These are phyloP conservation scores for Gandaritis pyraliata DNA, from an alignment of 2,888 invertebrate species.

Conservation along the genomic window DNA sequence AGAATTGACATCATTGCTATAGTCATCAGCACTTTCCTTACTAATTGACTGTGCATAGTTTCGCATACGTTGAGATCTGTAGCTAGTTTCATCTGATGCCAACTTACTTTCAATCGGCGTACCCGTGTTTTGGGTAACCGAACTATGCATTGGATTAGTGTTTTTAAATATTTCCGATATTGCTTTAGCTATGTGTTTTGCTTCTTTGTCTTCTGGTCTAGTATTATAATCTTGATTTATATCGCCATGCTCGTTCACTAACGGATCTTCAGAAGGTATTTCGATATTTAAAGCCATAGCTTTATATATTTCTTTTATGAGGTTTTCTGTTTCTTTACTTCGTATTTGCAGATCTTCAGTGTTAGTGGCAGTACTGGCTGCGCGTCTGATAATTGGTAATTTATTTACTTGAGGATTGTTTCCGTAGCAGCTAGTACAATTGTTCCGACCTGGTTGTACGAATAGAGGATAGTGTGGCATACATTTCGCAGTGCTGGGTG, in stretches of 20 bases:
- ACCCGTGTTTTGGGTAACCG: constrained; percentile 39
- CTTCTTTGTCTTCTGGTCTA: constrained; percentile 34
- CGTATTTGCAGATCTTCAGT: constrained; percentile 53
- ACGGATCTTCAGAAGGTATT: constrained; percentile 53
- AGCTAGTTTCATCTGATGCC: constrained; percentile 33
- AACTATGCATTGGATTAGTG: constrained; percentile 44
- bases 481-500: constrained; percentile 52
- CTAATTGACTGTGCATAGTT: constrained; percentile 5
- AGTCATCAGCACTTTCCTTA: constrained; percentile 3
- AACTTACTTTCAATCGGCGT: constrained; percentile 40
- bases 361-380: constrained; percentile 59
- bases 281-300: constrained; percentile 64
- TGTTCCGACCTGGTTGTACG: constrained; percentile 56
- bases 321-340: constrained; percentile 65
- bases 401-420: constrained; percentile 37
- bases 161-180: constrained; percentile 53
- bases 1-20: constrained; percentile 6
- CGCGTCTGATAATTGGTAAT: constrained; percentile 16
- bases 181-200: constrained; percentile 38
- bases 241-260: constrained; percentile 49
- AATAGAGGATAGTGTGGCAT: constrained; percentile 67
- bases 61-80: constrained; percentile 32
- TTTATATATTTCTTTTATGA: constrained; percentile 76
- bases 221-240: constrained; percentile 16
- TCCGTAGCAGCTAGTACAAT: constrained; percentile 56